A percentile compares a stretch with the other conserved stretches of the same genome.
Evolutionary conservation across 2,113 vertebrate species (phyloP).

Genomic region (Sminthopsis crassicaudata): DNA sequence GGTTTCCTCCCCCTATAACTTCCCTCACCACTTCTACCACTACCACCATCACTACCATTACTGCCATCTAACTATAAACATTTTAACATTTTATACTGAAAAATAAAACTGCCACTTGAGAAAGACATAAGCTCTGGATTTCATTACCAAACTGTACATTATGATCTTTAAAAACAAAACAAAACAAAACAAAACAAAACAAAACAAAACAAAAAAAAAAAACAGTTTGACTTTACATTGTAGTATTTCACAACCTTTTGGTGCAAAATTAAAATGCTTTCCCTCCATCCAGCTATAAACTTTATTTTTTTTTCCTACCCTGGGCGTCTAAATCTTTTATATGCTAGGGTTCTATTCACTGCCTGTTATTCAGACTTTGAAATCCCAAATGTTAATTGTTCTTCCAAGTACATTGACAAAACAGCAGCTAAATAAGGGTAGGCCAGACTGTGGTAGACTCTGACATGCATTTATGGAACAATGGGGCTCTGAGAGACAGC

Average conservation of each 20-base stretch:
- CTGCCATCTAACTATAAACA: conserved; percentile 66
- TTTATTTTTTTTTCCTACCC: conserved; percentile 72
- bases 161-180: conserved; percentile 60
- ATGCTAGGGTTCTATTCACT: conserved; percentile 76
- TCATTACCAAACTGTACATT: conserved; percentile 78
- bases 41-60: not conserved
- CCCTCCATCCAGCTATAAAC: conserved; percentile 59
- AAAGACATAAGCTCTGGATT: conserved; percentile 74
- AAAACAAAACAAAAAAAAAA: conserved; percentile 59
- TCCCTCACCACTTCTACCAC: not conserved
- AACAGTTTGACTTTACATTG: conserved; percentile 68
- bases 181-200: no score
- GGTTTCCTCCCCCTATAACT: not conserved
- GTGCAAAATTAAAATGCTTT: conserved; percentile 67
- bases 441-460: conserved; percentile 79
- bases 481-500: conserved; percentile 81
- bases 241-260: conserved; percentile 76
- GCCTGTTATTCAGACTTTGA: conserved; percentile 79
- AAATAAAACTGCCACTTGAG: conserved; percentile 61
- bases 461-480: conserved; percentile 82
- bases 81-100: conserved; percentile 68
- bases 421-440: conserved; percentile 82
- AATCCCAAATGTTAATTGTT: conserved; percentile 83
- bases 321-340: conserved; percentile 70
- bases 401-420: conserved; percentile 82